Evolutionary conservation across 1,140 invertebrate genomes (phyloP).

Genomic region (Papilio polytes): DNA sequence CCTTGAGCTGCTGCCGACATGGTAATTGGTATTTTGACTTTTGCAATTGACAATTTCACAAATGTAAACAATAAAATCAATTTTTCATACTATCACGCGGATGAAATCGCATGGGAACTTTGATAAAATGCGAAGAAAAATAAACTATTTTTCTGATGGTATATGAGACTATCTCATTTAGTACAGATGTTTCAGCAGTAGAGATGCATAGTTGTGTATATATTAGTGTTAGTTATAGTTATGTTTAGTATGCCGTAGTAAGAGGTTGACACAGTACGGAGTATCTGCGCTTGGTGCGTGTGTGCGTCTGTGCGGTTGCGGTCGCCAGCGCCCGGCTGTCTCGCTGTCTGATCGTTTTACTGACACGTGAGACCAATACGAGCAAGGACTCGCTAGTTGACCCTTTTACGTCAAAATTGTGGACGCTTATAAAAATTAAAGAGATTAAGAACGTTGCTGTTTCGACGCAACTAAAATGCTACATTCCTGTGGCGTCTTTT

Average conservation of each 20-base stretch:
- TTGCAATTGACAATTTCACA: too few species aligned
- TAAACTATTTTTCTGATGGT: background rate
- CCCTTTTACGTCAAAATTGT: conserved; percentile 6
- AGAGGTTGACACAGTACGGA: background rate
- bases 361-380: conserved; percentile 24
- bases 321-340: conserved; percentile 27
- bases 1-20: too few species aligned
- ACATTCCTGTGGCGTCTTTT: background rate
- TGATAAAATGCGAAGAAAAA: too few species aligned
- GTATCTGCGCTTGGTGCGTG: background rate
- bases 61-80: too few species aligned
- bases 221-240: conserved; percentile 12
- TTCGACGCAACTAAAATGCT: too few species aligned
- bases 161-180: background rate
- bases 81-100: too few species aligned
- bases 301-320: conserved; percentile 33
- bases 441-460: too few species aligned
- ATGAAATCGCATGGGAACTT: too few species aligned
- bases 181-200: background rate
- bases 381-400: conserved; percentile 28
- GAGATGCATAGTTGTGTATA: background rate
- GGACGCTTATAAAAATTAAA: too few species aligned
- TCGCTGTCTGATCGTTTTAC: conserved; percentile 39
- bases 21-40: too few species aligned
- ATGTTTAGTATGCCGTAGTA: background rate